phyloP scores from a whole-genome alignment of 2,797 vertebrate genomes.

The Anguilla marmorata region DNA sequence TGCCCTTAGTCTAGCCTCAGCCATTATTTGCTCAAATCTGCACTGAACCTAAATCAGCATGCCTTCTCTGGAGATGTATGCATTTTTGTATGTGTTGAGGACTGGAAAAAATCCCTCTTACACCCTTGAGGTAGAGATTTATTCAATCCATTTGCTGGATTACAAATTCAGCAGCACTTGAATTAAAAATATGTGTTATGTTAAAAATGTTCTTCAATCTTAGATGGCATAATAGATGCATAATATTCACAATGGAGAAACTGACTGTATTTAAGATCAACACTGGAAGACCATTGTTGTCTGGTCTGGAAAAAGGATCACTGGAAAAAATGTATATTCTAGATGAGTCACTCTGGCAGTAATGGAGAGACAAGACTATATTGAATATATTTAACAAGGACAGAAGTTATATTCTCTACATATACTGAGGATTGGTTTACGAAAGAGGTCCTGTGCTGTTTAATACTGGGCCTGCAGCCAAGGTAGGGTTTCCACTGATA shows the following conservation, averaged over 20 bases:
- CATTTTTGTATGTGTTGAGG: not conserved
- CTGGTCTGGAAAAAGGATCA: not conserved
- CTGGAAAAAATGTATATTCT: not conserved
- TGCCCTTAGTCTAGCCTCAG: not conserved
- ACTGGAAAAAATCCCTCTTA: not conserved
- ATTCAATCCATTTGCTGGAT: not conserved
- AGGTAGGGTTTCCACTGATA: not conserved
- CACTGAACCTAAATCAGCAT: not conserved
- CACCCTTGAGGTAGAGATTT: not conserved
- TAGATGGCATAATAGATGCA: not conserved
- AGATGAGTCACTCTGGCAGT: not conserved
- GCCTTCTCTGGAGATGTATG: not conserved
- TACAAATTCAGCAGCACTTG: not conserved
- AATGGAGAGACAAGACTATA: not conserved
- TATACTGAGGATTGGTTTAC: not conserved
- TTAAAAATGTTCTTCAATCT: not conserved
- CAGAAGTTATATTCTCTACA: not conserved
- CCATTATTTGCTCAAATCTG: not conserved
- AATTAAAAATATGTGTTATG: not conserved
- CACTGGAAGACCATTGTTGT: not conserved
- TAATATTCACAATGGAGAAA: not conserved
- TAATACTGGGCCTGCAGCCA: conserved; percentile 31
- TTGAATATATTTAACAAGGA: not conserved
- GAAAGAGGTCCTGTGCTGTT: conserved; percentile 27
- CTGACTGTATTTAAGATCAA: not conserved